Evolutionary conservation across 2,888 invertebrate genomes (phyloP).

Genomic region (Malthinus flaveolus): DNA sequence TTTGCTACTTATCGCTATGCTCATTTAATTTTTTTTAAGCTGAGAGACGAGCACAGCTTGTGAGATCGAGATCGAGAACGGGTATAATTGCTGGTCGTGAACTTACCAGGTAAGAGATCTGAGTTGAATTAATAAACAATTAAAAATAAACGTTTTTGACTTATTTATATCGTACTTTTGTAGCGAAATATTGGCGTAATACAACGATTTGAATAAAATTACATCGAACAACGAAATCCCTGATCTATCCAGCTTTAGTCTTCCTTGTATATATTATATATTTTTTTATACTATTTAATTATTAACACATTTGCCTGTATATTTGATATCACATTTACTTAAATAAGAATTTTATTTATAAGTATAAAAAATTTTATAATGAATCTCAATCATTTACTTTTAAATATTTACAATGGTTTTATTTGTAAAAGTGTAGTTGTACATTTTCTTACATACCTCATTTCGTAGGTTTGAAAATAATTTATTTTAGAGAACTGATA

Average conservation of each 20-base stretch:
- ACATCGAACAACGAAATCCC: neutral
- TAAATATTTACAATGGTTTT: neutral
- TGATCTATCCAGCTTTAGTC: slow-evolving; percentile 1
- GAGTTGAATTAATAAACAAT: too few relatives aligned
- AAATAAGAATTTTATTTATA: slow-evolving; percentile 19
- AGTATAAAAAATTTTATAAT: neutral
- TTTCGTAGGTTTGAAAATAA: neutral
- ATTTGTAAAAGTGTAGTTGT: neutral
- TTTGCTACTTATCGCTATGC: neutral
- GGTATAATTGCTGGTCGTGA: slow-evolving; percentile 72
- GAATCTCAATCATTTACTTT: slow-evolving; percentile 2
- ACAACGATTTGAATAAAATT: slow-evolving; percentile 2
- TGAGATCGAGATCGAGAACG: slow-evolving; percentile 83
- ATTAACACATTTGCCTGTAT: slow-evolving; percentile 10
- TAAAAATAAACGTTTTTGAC: too few relatives aligned
- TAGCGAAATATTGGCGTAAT: slow-evolving; percentile 23
- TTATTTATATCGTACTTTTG: slow-evolving; percentile 4
- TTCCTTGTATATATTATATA: slow-evolving; percentile 6
- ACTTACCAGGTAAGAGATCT: slow-evolving; percentile 65
- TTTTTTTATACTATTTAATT: slow-evolving; percentile 15
- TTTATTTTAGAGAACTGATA: neutral
- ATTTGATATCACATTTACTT: slow-evolving; percentile 23
- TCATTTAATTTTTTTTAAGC: slow-evolving; percentile 60
- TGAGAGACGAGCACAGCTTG: slow-evolving; percentile 88
- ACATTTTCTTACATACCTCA: neutral